Evolutionary conservation across 2,888 invertebrate genomes (phyloP), one percentile per base, ranked within the genome.

Genomic region (Harpalus rufipes): DNA sequence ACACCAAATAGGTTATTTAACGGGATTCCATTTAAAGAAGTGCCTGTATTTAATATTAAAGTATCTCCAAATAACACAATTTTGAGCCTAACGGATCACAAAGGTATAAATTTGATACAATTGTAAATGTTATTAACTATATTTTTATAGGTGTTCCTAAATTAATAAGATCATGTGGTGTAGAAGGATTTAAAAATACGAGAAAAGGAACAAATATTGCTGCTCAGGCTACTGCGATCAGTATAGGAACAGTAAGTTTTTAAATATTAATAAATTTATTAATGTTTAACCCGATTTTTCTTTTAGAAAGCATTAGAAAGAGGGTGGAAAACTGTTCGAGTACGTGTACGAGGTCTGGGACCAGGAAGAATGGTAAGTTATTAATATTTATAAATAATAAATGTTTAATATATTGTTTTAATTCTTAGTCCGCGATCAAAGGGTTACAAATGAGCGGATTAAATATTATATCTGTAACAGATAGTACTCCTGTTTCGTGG

Each of bases 191-290:
- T 89, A 98, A 97, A 91, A 97, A 98, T 90, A 95, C 98, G 0
- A 95, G 96, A 87, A 99, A 99, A 91, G 98, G 98, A 86, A 99
- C 99, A 4, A 98, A 98, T 90, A 96, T 99, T 88, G 99, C 99
- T 58, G 99, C 98, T 1, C 98, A 99, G 91, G 96, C 98, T 10
- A 97, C 98, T 25, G 98, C 97, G 25, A 94, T 98, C 82, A 94
- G 93, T 85, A 91, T 98, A 87, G 95, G 96, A 87, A 92, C 92
- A 85, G 97, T 97, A 92, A 92, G 93, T 86, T 85, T 51, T 81
- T 86, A 61, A 86, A 59, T 85, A 65, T 25, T 61, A 63, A 44
- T 16, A 44, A 44, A 44, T 63, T 63, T 21, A 68, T 61, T 39
- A 68, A 44, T 86, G 56, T 56, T 10, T 58, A 61, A 44, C 65